Conservation (phyloP, 2,113 vertebrate genomes). For the Symphodus melops region DNA sequence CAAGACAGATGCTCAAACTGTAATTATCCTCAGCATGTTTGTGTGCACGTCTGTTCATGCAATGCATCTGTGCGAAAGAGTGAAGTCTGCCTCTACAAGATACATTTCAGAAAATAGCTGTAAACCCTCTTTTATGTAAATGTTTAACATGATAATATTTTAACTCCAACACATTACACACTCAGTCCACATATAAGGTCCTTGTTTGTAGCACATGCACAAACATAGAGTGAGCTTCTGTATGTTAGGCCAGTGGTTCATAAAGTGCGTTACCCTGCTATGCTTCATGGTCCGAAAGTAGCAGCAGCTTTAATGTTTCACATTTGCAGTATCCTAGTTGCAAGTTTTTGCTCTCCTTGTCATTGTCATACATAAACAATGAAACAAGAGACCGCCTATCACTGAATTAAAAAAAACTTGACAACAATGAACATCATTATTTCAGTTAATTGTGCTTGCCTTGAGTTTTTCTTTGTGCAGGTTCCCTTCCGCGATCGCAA, state of each 20-base stretch:
- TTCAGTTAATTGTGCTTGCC: no score
- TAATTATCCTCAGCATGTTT: constrained; percentile 48
- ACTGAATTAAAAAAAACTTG: no score
- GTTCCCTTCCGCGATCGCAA: no score
- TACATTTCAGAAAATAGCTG: constrained; percentile 1
- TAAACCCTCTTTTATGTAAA: neutral
- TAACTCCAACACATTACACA: neutral
- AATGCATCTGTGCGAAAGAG: neutral
- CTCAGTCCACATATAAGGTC: neutral
- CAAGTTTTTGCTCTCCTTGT: no score
- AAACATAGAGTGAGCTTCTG: neutral
- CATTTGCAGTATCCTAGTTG: no score
- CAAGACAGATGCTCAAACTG: constrained; percentile 53
- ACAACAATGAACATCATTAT: no score
- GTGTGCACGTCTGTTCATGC: constrained; percentile 14
- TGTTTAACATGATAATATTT: neutral
- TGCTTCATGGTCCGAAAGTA: no score
- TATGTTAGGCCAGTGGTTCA: neutral
- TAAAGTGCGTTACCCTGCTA: neutral
- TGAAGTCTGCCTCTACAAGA: neutral
- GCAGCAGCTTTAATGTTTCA: no score
- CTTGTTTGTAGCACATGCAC: neutral
- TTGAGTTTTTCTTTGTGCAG: no score
- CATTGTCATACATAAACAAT: no score
- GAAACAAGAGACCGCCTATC: no score